Conservation (phyloP, 2,113 vertebrate genomes). For the Xyliphius kryptos region DNA sequence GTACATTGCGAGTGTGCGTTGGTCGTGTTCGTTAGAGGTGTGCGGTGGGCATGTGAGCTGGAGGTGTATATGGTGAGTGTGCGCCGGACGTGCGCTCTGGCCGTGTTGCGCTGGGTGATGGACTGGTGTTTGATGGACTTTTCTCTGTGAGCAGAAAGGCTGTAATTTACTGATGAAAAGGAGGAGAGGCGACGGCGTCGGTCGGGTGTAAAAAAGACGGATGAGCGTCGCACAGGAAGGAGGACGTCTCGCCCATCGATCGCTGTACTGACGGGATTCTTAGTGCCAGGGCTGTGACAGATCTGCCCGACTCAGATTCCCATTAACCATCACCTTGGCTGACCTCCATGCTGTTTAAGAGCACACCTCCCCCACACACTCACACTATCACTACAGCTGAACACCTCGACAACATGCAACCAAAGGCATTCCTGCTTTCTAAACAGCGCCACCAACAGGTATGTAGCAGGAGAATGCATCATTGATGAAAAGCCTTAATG, state of each 20-base stretch:
- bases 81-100: too few species aligned
- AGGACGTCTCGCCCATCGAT: constrained; percentile 50
- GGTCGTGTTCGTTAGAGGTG: too few species aligned
- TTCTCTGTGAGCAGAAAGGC: constrained; percentile 17
- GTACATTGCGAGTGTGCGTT: too few species aligned
- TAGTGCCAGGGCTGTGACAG: constrained; percentile 42
- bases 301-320: constrained; percentile 46
- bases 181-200: constrained; percentile 42
- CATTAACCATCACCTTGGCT: constrained; percentile 47
- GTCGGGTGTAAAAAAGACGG: constrained; percentile 41
- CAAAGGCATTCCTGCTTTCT: too few species aligned
- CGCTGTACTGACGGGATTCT: constrained; percentile 44
- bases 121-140: too few species aligned
- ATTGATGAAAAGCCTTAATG: too few species aligned
- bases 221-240: constrained; percentile 41
- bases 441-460: too few species aligned
- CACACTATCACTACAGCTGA: background rate
- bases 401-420: too few species aligned
- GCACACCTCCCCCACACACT: constrained; percentile 14
- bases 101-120: too few species aligned
- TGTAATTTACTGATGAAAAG: constrained; percentile 46
- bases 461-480: too few species aligned
- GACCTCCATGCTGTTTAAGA: background rate
- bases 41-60: too few species aligned
- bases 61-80: too few species aligned